These are phyloP conservation scores for Polypterus bichir DNA, from an alignment of 2,113 vertebrate species.

Conservation along the genomic window DNA sequence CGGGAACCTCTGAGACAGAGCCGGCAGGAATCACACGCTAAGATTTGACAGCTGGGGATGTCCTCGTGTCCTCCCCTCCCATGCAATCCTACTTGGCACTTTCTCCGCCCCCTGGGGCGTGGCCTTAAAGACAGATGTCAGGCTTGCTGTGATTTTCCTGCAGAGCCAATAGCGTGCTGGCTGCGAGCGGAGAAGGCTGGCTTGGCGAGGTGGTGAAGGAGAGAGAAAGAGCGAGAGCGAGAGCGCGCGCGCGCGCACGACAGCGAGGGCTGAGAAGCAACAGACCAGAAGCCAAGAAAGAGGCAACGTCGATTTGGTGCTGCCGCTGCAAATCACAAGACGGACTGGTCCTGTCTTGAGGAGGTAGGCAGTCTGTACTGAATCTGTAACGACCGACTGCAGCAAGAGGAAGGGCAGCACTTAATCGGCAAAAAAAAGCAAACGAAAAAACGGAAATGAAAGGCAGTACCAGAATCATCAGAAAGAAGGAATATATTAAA, in stretches of 20 bases:
- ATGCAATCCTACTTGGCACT: no score
- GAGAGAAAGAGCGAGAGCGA: background rate
- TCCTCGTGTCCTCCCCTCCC: no score
- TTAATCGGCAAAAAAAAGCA: background rate
- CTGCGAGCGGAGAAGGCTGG: background rate
- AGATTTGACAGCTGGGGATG: no score
- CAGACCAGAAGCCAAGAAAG: slow-evolving; percentile 27
- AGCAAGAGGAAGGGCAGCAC: background rate
- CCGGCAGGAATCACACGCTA: no score
- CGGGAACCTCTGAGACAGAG: no score
- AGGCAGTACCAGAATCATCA: background rate
- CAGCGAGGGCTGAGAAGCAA: background rate
- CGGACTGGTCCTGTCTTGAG: background rate
- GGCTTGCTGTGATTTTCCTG: no score
- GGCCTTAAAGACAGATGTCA: no score
- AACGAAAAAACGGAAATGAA: background rate
- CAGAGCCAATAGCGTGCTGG: no score
- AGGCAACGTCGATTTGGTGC: slow-evolving; percentile 18
- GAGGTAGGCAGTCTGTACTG: background rate
- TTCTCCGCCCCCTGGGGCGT: no score
- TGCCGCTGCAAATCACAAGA: background rate
- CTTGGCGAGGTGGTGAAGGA: background rate
- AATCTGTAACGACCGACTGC: background rate
- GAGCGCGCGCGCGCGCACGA: background rate
- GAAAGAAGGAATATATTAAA: background rate